Evolutionary conservation across 2,797 vertebrate species (phyloP).

Genomic region (Galagoides demidoff): DNA sequence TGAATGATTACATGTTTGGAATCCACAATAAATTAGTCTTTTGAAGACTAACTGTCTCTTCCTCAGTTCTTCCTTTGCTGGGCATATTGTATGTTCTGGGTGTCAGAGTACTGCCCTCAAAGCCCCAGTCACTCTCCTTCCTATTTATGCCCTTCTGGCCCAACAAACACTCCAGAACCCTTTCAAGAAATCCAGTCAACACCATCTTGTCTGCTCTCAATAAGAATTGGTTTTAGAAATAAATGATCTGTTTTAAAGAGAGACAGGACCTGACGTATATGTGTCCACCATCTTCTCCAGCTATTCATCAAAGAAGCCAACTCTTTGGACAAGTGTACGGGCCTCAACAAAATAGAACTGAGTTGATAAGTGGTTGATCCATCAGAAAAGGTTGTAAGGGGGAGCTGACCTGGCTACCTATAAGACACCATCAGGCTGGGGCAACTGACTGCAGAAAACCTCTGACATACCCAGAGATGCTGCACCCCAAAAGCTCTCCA

Average conservation of each 20-base stretch:
- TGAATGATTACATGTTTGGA: background rate
- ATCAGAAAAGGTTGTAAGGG: background rate
- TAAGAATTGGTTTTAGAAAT: background rate
- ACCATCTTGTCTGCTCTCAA: background rate
- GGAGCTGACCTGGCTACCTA: background rate
- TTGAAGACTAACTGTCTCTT: conserved; percentile 1
- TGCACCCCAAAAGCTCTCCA: background rate
- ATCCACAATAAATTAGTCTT: background rate
- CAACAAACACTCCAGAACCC: background rate
- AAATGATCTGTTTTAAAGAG: background rate
- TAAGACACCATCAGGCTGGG: background rate
- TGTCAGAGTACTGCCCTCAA: background rate
- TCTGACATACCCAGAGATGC: background rate
- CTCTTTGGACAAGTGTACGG: background rate
- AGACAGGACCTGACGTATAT: background rate
- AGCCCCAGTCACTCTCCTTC: background rate
- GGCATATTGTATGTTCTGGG: background rate
- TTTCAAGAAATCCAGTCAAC: background rate
- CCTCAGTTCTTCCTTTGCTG: background rate
- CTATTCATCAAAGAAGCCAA: background rate
- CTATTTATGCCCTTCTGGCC: background rate
- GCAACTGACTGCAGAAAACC: background rate
- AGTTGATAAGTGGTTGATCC: background rate
- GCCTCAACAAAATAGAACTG: background rate
- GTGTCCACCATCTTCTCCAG: background rate